Percentiles rank a stretch among this genome's conserved stretches.
phyloP scores from a whole-genome alignment of 30 jellyfish, hydroid and myxozoan genomes.

The Turritopsis rubra region DNA sequence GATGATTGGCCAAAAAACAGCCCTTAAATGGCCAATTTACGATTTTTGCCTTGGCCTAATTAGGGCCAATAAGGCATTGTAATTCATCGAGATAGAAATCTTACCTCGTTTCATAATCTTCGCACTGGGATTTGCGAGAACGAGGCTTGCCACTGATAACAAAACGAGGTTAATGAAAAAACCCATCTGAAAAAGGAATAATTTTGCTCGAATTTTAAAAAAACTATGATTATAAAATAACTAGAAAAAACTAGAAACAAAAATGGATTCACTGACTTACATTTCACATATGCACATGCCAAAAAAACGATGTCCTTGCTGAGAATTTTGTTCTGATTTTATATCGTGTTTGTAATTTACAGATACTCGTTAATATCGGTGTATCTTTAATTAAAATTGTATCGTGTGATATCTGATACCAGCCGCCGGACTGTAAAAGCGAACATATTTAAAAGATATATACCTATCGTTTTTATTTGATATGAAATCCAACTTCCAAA shows the following conservation, averaged over 20 bases:
- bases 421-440: background rate
- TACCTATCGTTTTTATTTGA: too few relatives aligned
- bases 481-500: background rate
- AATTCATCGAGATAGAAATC: too few relatives aligned
- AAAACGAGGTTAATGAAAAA: background rate
- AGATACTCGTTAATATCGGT: background rate
- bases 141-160: background rate
- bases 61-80: too few relatives aligned
- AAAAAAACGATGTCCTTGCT: background rate
- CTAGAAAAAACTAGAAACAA: background rate
- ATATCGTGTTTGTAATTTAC: background rate
- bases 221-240: background rate
- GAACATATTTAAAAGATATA: background rate
- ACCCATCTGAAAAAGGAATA: background rate
- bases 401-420: background rate
- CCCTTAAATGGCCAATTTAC: too few relatives aligned
- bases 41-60: too few relatives aligned
- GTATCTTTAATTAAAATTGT: background rate
- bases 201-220: background rate
- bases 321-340: background rate
- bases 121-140: background rate
- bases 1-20: too few relatives aligned
- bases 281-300: background rate
- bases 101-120: background rate
- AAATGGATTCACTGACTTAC: background rate